phyloP scores from a whole-genome alignment of 2,113 vertebrate species.

The Laticauda laticaudata region DNA sequence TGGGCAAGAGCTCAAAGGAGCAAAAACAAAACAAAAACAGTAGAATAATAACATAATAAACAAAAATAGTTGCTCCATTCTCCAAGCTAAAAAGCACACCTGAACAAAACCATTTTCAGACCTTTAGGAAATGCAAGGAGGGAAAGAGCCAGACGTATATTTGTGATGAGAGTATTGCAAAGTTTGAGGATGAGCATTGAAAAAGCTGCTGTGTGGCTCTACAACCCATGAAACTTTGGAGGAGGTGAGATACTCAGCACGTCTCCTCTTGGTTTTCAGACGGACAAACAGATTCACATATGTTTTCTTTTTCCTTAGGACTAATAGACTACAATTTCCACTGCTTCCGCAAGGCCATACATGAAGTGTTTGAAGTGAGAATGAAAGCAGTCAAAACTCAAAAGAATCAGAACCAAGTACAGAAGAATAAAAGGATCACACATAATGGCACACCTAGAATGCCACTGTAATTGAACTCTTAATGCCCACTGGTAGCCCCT shows the following conservation, averaged over 20 bases:
- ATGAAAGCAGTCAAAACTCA: conserved; percentile 86
- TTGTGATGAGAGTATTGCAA: neutral
- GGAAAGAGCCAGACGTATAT: neutral
- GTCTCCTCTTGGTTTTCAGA: neutral
- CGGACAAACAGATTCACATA: neutral
- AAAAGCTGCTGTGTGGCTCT: neutral
- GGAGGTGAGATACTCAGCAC: neutral
- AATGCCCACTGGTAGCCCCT: conserved; percentile 32
- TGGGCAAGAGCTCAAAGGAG: neutral
- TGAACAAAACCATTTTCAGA: neutral
- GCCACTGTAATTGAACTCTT: conserved; percentile 62
- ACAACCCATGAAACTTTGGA: neutral
- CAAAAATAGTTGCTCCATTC: neutral
- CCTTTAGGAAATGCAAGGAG: neutral
- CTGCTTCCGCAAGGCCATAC: conserved; percentile 94
- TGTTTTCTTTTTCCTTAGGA: conserved; percentile 70
- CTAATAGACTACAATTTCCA: conserved; percentile 98
- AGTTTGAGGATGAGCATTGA: neutral
- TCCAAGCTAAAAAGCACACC: neutral
- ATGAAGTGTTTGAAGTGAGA: conserved; percentile 93
- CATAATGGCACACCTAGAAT: conserved; percentile 75
- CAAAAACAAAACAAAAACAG: neutral
- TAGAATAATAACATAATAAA: neutral
- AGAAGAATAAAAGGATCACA: conserved; percentile 78
- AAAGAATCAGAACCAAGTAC: conserved; percentile 82